These are phyloP conservation scores for Thaleichthys pacificus DNA, from an alignment of 2,797 vertebrate genomes.

Conservation along the genomic window DNA sequence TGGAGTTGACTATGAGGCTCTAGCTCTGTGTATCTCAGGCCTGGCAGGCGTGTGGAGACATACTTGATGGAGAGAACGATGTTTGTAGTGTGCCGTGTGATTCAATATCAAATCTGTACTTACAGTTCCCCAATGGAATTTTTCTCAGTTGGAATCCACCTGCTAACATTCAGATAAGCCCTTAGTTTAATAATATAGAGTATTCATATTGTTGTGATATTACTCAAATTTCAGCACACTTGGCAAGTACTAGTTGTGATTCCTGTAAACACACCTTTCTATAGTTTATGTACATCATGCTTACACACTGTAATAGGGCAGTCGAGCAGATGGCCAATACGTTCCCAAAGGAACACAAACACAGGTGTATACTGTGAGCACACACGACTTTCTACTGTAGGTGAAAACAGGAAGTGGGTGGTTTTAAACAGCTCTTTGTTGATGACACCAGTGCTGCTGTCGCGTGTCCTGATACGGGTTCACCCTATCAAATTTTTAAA, in stretches of 20 bases:
- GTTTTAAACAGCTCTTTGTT: constrained; percentile 42
- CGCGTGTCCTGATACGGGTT: constrained; percentile 60
- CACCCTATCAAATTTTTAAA: constrained; percentile 47
- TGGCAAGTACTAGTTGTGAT: no score
- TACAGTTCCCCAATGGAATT: neutral
- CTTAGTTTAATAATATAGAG: neutral
- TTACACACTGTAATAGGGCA: neutral
- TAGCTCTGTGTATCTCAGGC: neutral
- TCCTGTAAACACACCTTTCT: no score
- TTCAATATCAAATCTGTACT: neutral
- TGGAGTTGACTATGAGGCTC: neutral
- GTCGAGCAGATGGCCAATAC: neutral
- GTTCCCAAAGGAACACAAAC: neutral
- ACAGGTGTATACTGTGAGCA: neutral
- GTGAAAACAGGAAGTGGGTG: constrained; percentile 45
- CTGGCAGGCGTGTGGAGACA: no score
- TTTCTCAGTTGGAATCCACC: neutral
- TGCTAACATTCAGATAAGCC: neutral
- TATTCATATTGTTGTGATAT: no score
- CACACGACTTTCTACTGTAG: constrained; percentile 24
- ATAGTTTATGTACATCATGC: neutral
- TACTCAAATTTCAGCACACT: no score
- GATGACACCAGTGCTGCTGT: constrained; percentile 52
- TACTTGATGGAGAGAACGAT: no score
- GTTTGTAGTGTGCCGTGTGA: neutral